A percentile compares a stretch with the other conserved stretches of the same genome.
phyloP scores from a whole-genome alignment of 2,888 invertebrate species.

The Andrena flavipes region DNA sequence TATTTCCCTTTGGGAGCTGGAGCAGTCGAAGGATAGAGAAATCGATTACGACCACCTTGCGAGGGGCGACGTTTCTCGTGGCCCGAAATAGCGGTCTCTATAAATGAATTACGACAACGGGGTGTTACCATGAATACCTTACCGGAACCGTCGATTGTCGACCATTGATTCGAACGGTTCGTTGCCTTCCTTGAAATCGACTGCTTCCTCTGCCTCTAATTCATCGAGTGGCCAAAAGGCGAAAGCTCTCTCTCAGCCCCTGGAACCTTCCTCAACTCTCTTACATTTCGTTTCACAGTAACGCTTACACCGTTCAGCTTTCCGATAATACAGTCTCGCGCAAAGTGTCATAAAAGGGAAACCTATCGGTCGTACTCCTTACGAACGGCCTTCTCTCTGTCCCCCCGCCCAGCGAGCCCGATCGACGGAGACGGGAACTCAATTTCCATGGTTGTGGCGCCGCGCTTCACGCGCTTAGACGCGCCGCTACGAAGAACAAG shows the following conservation, averaged over 20 bases:
- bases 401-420: neutral
- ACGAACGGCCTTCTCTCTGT: neutral
- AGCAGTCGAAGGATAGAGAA: slow-evolving; percentile 10
- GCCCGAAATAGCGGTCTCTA: slow-evolving; percentile 23
- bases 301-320: too few relatives aligned
- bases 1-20: neutral
- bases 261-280: neutral
- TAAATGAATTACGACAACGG: slow-evolving; percentile 63
- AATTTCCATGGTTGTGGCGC: slow-evolving; percentile 16
- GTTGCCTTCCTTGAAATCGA: slow-evolving; percentile 43
- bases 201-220: slow-evolving; percentile 38
- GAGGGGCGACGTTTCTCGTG: slow-evolving; percentile 15
- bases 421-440: slow-evolving; percentile 24
- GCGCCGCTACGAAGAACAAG: slow-evolving; percentile 50
- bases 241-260: slow-evolving; percentile 9
- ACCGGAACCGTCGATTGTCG: slow-evolving; percentile 57
- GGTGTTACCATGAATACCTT: slow-evolving; percentile 34
- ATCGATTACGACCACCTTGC: slow-evolving; percentile 42
- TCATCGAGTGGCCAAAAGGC: slow-evolving; percentile 11
- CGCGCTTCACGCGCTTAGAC: slow-evolving; percentile 7
- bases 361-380: neutral
- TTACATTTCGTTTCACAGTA: neutral
- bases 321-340: too few relatives aligned
- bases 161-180: slow-evolving; percentile 64
- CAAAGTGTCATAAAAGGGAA: neutral